Conservation (phyloP, 2,888 invertebrate species). For the Lasiommata megera region DNA sequence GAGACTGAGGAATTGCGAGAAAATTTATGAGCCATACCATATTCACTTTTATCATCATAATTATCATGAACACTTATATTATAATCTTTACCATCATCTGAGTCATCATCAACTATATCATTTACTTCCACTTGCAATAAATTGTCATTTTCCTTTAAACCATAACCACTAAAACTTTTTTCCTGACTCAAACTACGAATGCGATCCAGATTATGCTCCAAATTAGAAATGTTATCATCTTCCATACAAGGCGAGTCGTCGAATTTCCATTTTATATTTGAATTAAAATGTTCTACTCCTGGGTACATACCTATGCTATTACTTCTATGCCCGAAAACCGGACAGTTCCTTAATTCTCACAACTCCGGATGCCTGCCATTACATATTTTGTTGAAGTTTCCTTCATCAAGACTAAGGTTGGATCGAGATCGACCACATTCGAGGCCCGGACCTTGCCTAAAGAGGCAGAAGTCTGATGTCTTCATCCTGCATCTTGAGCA, state of each 20-base stretch:
- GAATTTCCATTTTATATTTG: slow-evolving; percentile 76
- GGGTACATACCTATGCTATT: slow-evolving; percentile 76
- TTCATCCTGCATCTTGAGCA: slow-evolving; percentile 73
- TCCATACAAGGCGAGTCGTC: slow-evolving; percentile 62
- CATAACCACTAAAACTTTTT: slow-evolving; percentile 60
- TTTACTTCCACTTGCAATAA: slow-evolving; percentile 74
- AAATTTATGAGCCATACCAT: slow-evolving; percentile 64
- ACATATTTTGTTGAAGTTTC: slow-evolving; percentile 72
- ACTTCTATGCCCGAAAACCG: slow-evolving; percentile 79
- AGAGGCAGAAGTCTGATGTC: slow-evolving; percentile 72
- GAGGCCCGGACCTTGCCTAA: slow-evolving; percentile 63
- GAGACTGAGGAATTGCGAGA: slow-evolving; percentile 73
- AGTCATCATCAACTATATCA: slow-evolving; percentile 58
- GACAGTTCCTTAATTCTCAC: slow-evolving; percentile 79
- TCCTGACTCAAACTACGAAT: slow-evolving; percentile 75
- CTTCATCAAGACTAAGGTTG: slow-evolving; percentile 74
- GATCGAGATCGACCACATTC: slow-evolving; percentile 74
- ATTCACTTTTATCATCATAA: slow-evolving; percentile 71
- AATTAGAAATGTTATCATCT: slow-evolving; percentile 63
- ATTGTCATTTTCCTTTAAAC: slow-evolving; percentile 63
- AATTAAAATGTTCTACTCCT: slow-evolving; percentile 74
- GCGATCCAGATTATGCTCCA: slow-evolving; percentile 75
- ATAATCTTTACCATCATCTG: slow-evolving; percentile 64
- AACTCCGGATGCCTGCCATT: slow-evolving; percentile 76
- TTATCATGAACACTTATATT: slow-evolving; percentile 56